phyloP scores from a whole-genome alignment of 2,113 vertebrate genomes.

The Nesogale talazaci region DNA sequence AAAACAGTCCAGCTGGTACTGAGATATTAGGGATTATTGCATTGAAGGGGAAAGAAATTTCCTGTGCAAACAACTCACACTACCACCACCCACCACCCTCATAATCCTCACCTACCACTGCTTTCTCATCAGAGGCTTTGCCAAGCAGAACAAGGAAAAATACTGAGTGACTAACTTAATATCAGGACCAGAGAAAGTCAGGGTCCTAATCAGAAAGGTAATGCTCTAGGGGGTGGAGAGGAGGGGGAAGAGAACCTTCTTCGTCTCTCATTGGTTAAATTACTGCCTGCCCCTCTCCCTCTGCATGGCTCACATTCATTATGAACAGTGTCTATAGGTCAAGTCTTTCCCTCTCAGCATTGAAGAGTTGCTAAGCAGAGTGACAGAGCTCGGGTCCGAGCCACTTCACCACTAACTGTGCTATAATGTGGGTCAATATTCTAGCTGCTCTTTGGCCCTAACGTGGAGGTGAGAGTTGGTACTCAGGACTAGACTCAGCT shows the following conservation, averaged over 20 bases:
- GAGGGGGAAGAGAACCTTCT: neutral
- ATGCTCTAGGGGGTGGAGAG: neutral
- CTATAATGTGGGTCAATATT: conserved; percentile 41
- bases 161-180: neutral
- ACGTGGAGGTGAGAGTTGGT: conserved; percentile 17
- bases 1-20: neutral
- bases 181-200: neutral
- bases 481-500: neutral
- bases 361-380: conserved; percentile 49
- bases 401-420: neutral
- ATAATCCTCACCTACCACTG: neutral
- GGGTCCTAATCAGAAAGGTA: neutral
- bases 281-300: neutral
- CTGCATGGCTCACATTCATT: conserved; percentile 9
- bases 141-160: neutral
- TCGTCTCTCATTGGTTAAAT: neutral
- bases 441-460: neutral
- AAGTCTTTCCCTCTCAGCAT: neutral
- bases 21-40: neutral
- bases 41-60: neutral
- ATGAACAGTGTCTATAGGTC: neutral
- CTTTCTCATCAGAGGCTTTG: neutral
- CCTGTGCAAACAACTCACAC: neutral
- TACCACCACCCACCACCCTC: neutral
- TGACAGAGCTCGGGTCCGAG: neutral